Evolutionary conservation across 2,797 vertebrate species (phyloP).

Genomic region (Podargus strigoides): DNA sequence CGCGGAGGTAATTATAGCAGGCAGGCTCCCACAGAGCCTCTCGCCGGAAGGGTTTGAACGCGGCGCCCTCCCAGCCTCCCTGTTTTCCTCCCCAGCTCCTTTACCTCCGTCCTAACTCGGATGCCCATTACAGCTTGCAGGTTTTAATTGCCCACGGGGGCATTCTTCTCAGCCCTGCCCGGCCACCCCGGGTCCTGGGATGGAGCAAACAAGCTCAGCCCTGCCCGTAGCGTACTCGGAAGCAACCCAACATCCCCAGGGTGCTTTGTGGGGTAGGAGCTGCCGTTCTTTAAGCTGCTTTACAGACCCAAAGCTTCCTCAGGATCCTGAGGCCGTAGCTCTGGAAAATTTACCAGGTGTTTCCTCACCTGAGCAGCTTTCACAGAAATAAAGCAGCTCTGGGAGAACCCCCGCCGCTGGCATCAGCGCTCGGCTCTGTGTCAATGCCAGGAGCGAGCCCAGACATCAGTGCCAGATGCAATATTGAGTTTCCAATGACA

Average conservation of each 20-base stretch:
- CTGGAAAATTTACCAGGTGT: background rate
- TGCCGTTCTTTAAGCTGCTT: background rate
- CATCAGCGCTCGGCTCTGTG: background rate
- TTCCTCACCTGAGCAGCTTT: background rate
- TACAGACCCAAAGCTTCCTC: too few relatives aligned
- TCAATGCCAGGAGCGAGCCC: fast-evolving
- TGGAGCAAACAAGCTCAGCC: background rate
- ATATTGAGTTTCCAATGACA: background rate
- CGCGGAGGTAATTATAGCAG: background rate
- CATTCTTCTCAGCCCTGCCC: background rate
- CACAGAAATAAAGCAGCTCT: background rate
- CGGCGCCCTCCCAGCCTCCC: background rate
- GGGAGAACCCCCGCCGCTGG: background rate
- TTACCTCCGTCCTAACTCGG: too few relatives aligned
- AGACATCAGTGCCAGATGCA: background rate
- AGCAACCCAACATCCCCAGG: background rate
- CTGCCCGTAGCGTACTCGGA: background rate
- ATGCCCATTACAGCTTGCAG: background rate
- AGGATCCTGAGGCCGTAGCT: background rate
- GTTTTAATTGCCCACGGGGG: background rate
- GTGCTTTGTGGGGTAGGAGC: fast-evolving
- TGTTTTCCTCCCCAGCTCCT: background rate
- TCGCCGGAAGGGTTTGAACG: background rate
- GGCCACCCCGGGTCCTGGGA: background rate
- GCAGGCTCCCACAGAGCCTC: background rate